Evolutionary conservation across 2,888 invertebrate genomes (phyloP), one percentile per base, ranked within the genome.

Genomic region (Labia minor): DNA sequence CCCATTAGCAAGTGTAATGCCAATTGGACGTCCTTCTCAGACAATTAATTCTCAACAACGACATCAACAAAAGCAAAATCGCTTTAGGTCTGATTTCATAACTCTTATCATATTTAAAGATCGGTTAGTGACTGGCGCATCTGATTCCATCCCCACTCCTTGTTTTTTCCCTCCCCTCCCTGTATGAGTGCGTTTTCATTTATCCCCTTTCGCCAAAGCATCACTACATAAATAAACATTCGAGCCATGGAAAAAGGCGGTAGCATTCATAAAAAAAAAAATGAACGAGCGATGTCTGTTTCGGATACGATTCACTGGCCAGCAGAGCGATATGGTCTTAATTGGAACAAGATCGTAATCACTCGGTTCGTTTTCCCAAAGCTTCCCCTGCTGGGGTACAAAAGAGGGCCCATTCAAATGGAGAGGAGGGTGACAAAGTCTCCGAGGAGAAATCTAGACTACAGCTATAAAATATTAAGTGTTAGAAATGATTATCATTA

Each of bases 191-290:
- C 26, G 26, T 26, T 26, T 26, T 26, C 26, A 26, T 26, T 49
- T 49, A 14, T 14, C 14, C 49, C 16, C 16, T 10, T 49, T 49
- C 26, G 26, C 49, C n/a, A n/a, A 49, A 16, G 14, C 49, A 49
- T 49, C 49, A 49, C 49, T 49, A 49, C 16, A n/a, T 49, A 49
- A 49, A 49, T 49, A 49, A 49, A 49, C 49, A n/a, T 49, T 49
- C 49, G 49, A 49, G 16, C 49, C 49, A 4, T n/a, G 16, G 49
- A 4, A 49, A 33, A 49, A 49, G 16, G 49, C 49, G 49, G 49
- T 49, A 49, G 49, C n/a, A 49, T 49, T 49, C 49, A 49, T 49
- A 49, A 49, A 49, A 49, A 49, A 49, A 49, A 49, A 49, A 49
- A 49, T 49, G 49, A 49, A 49, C n/a, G 49, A 49, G 49, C 49